phyloP scores from a whole-genome alignment of 2,797 vertebrate species.

The Lepilemur ruficaudatus region DNA sequence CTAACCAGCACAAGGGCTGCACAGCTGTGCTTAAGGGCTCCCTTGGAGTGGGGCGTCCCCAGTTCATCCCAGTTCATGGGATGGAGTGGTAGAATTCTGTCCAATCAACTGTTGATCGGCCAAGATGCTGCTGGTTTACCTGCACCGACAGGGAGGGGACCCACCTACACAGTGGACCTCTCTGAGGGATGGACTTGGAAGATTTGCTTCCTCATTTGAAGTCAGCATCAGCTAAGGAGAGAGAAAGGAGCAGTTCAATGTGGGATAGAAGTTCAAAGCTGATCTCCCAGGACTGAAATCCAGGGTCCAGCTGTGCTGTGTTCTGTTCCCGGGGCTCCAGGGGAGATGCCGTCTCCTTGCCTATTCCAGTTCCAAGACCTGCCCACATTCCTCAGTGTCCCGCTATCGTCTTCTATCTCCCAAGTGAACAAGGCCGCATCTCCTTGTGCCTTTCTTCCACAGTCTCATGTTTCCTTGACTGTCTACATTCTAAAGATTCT shows the following conservation, averaged over 20 bases:
- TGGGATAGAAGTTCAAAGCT: accelerated
- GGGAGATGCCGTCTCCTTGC: accelerated
- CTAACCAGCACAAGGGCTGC: accelerated
- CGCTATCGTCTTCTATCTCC: too few relatives aligned
- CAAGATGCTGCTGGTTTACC: accelerated
- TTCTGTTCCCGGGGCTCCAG: background rate
- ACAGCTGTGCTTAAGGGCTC: accelerated
- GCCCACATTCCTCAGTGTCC: background rate
- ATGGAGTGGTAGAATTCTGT: accelerated
- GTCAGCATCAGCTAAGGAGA: background rate
- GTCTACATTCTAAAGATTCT: background rate
- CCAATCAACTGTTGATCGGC: accelerated
- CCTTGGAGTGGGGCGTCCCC: accelerated
- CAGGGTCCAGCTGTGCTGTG: too few relatives aligned
- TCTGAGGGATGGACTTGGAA: background rate
- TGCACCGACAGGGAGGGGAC: background rate
- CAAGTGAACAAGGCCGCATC: accelerated
- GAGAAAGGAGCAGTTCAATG: background rate
- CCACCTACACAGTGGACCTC: conserved; percentile 2
- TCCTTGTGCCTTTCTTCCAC: accelerated
- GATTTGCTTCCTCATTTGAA: background rate
- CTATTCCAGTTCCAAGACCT: background rate
- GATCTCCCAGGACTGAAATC: accelerated
- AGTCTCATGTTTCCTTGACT: too few relatives aligned
- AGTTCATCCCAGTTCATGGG: too few relatives aligned